These are phyloP conservation scores for Scopus umbretta DNA, from an alignment of 2,113 vertebrate genomes.

Conservation along the genomic window DNA sequence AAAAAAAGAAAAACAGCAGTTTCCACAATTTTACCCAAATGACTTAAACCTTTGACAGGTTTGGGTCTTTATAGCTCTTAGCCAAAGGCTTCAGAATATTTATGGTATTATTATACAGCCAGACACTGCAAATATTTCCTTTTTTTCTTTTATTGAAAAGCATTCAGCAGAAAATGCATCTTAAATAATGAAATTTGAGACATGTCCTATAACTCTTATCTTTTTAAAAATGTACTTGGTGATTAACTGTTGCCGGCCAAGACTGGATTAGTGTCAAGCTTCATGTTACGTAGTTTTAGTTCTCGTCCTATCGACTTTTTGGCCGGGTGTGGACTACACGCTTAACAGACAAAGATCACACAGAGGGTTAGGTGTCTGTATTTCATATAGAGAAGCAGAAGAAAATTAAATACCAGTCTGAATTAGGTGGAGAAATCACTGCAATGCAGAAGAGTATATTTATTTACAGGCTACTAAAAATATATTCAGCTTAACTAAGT, in stretches of 20 bases:
- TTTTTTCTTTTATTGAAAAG: not conserved
- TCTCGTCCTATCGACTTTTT: not conserved
- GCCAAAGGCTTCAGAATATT: not conserved
- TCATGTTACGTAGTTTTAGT: not conserved
- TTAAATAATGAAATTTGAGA: not conserved
- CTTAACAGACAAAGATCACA: not conserved
- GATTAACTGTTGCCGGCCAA: not conserved
- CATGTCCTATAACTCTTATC: not conserved
- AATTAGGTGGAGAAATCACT: conserved; percentile 45
- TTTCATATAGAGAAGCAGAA: not conserved
- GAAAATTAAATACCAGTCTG: not conserved
- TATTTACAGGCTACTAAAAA: conserved; percentile 73
- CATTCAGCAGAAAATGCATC: not conserved
- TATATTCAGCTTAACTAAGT: conserved; percentile 42
- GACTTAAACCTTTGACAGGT: not conserved
- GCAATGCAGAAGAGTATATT: conserved; percentile 58
- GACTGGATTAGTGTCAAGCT: not conserved
- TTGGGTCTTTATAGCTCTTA: not conserved
- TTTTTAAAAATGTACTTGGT: not conserved
- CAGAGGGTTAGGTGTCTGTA: not conserved
- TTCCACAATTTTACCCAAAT: not conserved
- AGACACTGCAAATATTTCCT: not conserved
- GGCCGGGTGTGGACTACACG: not conserved
- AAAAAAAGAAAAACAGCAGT: not conserved
- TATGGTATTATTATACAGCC: not conserved